These are phyloP conservation scores for Arremon aurantiirostris DNA, from an alignment of 2,797 vertebrate species.

Conservation along the genomic window DNA sequence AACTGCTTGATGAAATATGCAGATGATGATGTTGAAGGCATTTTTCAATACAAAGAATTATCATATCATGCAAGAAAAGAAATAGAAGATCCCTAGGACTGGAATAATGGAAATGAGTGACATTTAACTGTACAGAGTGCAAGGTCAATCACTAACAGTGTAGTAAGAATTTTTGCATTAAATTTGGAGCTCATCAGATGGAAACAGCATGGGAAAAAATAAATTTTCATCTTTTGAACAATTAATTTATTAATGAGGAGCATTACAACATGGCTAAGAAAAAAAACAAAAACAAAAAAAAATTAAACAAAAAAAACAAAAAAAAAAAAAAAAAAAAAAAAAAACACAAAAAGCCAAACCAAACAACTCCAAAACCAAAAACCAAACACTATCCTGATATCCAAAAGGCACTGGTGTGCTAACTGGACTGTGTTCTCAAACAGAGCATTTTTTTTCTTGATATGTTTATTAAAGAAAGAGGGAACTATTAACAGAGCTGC, in stretches of 20 bases:
- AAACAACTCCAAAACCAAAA: not conserved
- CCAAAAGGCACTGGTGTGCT: not conserved
- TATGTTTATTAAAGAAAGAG: not conserved
- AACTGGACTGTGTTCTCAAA: not conserved
- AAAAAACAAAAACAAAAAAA: not conserved
- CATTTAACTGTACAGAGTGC: constrained; percentile 26
- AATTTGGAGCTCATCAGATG: constrained; percentile 48
- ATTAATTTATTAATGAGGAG: not conserved
- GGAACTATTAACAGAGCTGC: not conserved
- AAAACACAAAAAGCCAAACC: rapidly evolving
- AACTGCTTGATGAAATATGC: constrained; percentile 50
- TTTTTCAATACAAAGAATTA: constrained; percentile 30
- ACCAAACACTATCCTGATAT: not conserved
- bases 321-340: too few relatives aligned
- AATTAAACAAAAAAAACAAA: not conserved
- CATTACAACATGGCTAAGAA: not conserved
- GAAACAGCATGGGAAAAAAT: not conserved
- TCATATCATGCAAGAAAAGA: constrained; percentile 19
- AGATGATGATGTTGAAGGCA: not conserved
- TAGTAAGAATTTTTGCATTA: constrained; percentile 34
- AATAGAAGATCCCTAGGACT: not conserved
- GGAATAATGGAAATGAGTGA: constrained; percentile 29
- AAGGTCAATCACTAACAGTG: constrained; percentile 49
- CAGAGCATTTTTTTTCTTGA: not conserved
- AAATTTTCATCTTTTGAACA: not conserved